Base-by-base conservation (phyloP, 2,113 vertebrate genomes). In the Nibea albiflora region DNA sequence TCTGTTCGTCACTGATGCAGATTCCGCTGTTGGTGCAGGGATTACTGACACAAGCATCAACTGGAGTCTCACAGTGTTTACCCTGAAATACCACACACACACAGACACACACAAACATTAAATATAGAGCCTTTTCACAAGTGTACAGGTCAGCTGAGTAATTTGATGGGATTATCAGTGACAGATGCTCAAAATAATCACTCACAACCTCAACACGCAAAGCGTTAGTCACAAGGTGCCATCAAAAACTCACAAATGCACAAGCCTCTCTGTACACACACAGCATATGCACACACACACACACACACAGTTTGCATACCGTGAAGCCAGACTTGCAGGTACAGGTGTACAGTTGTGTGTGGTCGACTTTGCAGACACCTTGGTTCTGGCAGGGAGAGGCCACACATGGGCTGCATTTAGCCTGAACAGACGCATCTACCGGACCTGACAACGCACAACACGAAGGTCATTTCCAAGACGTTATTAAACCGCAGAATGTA, bases 321-420 rank as follows among this genome's bases (percentile, higher is more conserved):
- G 96, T 96, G 78, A 95, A 98, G 63, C 96, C 94, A 0, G 89
- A 76, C 54, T 92, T 83, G 81, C 98, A 99, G 86, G 80, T 0
- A 0, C 98, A 99, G 76, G 88, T 96, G 93, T 97, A 99, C 20
- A 77, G 88, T 2, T 96, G 93, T 0, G 95, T 84, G 19, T 93
- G 92, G 61, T 97, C 94, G 0, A 91, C 90, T 14, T 93, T 94
- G 85, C 98, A 99, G 75, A 86, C 90, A 49, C 96, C 98, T 85
- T 94, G 95, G 92, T 99, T 97, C 90, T 89, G 95, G 81, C 98
- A 99, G 0, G 98, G 98, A 39, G 87, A 95, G 8, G 97, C 96
- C 63, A 96, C 85, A 80, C 98, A 99, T 0, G 97, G 98, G 44
- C 96, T 96, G 83, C 98, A 99, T 85, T 99, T 99, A 80, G 95